A percentile compares a stretch with the other conserved stretches of the same genome.
These are phyloP conservation scores for Saxidomus purpurata DNA, from an alignment of 1,140 invertebrate species.

Conservation along the genomic window DNA sequence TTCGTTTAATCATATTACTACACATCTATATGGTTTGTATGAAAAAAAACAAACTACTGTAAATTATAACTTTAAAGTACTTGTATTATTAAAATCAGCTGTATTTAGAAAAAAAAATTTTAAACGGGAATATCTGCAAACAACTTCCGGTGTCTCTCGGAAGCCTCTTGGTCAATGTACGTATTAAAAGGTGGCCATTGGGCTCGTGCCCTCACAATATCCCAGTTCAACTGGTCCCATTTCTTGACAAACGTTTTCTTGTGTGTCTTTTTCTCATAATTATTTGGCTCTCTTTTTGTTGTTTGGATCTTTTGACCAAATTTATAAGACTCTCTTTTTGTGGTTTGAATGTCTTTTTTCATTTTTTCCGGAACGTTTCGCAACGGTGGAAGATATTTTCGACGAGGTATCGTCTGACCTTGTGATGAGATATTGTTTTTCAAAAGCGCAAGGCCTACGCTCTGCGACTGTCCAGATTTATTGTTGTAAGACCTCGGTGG, in stretches of 20 bases:
- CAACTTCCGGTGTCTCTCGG: constrained; percentile 12
- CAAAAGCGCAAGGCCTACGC: no score
- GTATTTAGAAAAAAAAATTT: no score
- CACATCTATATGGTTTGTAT: no score
- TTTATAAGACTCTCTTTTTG: background rate
- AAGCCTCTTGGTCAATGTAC: background rate
- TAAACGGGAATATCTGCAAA: constrained; percentile 9
- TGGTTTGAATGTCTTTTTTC: background rate
- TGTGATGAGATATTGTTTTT: background rate
- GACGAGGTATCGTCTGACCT: no score
- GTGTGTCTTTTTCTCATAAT: background rate
- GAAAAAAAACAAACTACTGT: no score
- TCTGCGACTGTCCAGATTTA: background rate
- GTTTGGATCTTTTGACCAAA: background rate
- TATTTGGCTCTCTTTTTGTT: background rate
- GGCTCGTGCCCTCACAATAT: background rate
- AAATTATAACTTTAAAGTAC: no score
- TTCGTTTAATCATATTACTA: no score
- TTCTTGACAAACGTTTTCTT: background rate
- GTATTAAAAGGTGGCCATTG: constrained; percentile 47
- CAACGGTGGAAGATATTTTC: background rate
- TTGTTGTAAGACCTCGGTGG: background rate
- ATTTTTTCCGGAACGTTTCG: background rate
- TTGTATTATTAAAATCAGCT: no score
- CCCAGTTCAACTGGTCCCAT: background rate